Base-by-base conservation (phyloP, 2,113 vertebrate species). In the Pelobates fuscus region DNA sequence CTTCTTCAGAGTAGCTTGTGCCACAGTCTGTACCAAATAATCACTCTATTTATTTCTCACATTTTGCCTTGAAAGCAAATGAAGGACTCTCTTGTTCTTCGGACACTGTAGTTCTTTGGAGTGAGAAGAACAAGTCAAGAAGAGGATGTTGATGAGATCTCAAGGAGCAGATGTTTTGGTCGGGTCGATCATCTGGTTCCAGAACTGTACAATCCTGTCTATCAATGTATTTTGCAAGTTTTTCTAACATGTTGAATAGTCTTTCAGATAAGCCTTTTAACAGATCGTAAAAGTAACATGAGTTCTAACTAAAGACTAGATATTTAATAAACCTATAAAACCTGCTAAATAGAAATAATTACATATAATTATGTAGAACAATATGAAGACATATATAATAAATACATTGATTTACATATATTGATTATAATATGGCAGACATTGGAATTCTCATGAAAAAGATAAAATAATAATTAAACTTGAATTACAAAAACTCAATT, bases 31-130 rank as follows among this genome's bases (percentile, higher is more conserved):
- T 49, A 18, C 12, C 44, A 49, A 49, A 49, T 78, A 63, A 86
- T 75, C 62, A 80, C 83, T 78, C 82, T 78, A 80, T 83, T 84
- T 81, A 78, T 79, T 77, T 78, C 65, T 67, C 71, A 58, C n/a
- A 46, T 80, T 75, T 79, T 80, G 59, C 81, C 82, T 80, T 82
- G 78, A 78, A 78, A 80, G 80, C 71, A 73, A 72, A 83, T 86
- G 82, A 87, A 87, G 84, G 81, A 82, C 79, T 78, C 67, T 71
- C 71, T 87, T 85, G 84, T 87, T 85, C 69, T 81, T 77, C 79
- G 70, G 82, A 80, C 70, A 87, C 84, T 87, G n/a, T n/a, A n/a
- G n/a, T n/a, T n/a, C n/a, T n/a, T n/a, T n/a, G 81, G 73, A 86
- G 55, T 83, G 75, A 57, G 84, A 86, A 84, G 62, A 20, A 65